Conservation (phyloP, 2,113 vertebrate genomes). For the Hemiscyllium ocellatum region DNA sequence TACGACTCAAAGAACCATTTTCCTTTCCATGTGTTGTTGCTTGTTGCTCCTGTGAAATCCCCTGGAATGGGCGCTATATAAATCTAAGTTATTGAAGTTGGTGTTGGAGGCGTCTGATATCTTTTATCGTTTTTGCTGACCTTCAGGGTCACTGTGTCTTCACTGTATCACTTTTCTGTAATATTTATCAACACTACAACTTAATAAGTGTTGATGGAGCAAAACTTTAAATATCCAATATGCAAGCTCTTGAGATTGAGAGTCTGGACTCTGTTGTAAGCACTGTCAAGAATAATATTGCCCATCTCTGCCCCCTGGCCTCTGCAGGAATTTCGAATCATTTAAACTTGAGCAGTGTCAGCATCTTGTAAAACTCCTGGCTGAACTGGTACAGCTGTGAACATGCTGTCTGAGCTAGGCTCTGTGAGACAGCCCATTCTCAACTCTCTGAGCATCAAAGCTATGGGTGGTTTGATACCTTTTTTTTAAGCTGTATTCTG, state of each 20-base stretch:
- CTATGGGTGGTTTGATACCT: not conserved
- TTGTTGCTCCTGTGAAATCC: no score
- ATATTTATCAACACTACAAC: not conserved
- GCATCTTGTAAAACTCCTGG: not conserved
- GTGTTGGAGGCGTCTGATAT: no score
- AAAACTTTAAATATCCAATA: no score
- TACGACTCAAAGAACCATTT: no score
- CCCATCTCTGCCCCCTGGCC: not conserved
- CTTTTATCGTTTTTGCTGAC: not conserved
- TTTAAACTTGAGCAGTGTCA: not conserved
- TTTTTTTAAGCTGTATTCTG: not conserved
- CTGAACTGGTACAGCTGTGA: not conserved
- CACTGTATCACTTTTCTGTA: not conserved
- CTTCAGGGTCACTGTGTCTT: not conserved
- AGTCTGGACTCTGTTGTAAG: not conserved
- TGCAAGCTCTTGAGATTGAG: not conserved
- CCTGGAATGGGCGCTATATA: not conserved
- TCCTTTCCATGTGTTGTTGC: no score
- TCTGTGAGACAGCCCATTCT: not conserved
- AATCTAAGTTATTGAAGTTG: not conserved
- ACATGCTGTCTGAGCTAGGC: not conserved
- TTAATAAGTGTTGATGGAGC: not conserved
- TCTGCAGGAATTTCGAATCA: not conserved
- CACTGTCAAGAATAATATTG: not conserved
- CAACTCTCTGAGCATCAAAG: not conserved